Evolutionary conservation across 1,140 invertebrate genomes (phyloP).

Genomic region (Drosophila baimaii): DNA sequence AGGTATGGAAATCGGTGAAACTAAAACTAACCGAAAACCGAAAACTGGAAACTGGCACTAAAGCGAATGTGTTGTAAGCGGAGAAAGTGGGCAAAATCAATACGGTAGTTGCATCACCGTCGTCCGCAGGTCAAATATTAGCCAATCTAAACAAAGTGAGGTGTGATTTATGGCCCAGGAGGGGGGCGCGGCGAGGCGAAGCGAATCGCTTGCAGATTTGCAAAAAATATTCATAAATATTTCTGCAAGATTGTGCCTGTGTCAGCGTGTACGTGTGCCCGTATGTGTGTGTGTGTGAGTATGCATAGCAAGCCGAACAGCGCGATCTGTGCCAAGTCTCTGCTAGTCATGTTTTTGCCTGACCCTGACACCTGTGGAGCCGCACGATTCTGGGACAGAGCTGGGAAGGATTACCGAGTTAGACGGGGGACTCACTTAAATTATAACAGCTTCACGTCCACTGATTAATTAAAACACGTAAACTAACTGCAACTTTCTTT

Average conservation of each 20-base stretch:
- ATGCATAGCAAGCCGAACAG: slow-evolving; percentile 18
- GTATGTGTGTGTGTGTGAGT: slow-evolving; percentile 7
- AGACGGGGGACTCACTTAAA: slow-evolving; percentile 35
- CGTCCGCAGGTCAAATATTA: neutral
- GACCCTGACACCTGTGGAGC: neutral
- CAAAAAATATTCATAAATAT: slow-evolving; percentile 16
- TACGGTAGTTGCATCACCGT: slow-evolving; percentile 63
- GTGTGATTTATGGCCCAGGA: neutral
- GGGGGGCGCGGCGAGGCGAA: too few species aligned
- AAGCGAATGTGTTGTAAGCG: slow-evolving; percentile 32
- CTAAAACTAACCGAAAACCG: slow-evolving; percentile 25
- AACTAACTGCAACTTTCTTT: slow-evolving; percentile 53
- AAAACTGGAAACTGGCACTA: slow-evolving; percentile 16
- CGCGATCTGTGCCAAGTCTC: slow-evolving; percentile 21
- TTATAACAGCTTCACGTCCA: slow-evolving; percentile 36
- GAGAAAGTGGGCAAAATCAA: slow-evolving; percentile 81
- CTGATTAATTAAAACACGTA: slow-evolving; percentile 40
- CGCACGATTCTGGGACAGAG: too few species aligned
- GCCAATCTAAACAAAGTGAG: neutral
- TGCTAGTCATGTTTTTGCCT: slow-evolving; percentile 7
- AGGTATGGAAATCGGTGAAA: slow-evolving; percentile 46
- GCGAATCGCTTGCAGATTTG: slow-evolving; percentile 20
- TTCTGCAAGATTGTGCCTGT: slow-evolving; percentile 32
- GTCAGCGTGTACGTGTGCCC: neutral
- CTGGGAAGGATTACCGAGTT: neutral